These are phyloP conservation scores for Cyprinodon variegatus DNA, from an alignment of 2,113 vertebrate genomes.

Conservation along the genomic window DNA sequence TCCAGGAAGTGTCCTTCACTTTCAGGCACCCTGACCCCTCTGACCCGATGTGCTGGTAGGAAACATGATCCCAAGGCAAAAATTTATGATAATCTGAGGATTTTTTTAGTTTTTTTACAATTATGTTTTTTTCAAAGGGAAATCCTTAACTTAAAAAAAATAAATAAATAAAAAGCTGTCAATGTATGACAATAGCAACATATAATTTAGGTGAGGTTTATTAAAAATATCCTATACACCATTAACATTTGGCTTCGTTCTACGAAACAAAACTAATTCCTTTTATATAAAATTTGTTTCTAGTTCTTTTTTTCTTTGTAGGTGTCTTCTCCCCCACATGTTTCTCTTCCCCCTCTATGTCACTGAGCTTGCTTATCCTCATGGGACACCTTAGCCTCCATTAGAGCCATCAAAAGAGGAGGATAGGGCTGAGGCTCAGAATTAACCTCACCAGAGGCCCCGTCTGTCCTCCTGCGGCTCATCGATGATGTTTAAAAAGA, in stretches of 20 bases:
- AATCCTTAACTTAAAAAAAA: background rate
- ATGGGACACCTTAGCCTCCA: conserved; percentile 83
- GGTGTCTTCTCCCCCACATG: conserved; percentile 6
- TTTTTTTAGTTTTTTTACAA: background rate
- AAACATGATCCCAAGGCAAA: background rate
- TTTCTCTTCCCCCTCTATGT: conserved; percentile 34
- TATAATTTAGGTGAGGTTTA: background rate
- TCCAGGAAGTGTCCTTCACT: conserved; percentile 87
- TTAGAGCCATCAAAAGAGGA: conserved; percentile 81
- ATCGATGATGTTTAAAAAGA: conserved; percentile 87
- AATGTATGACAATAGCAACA: background rate
- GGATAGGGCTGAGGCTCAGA: conserved; percentile 77
- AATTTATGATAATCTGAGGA: background rate
- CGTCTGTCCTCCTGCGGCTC: conserved; percentile 77
- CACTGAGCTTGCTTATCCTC: conserved; percentile 60
- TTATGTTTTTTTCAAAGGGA: background rate
- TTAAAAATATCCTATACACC: background rate
- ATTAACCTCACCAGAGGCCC: conserved; percentile 79
- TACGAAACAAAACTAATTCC: conserved; percentile 7
- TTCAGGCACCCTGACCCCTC: conserved; percentile 48
- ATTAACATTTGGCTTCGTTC: background rate
- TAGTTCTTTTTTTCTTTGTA: conserved; percentile 5
- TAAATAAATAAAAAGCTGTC: background rate
- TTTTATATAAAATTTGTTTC: background rate
- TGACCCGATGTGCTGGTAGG: background rate